Base-by-base conservation (phyloP, 1,140 invertebrate genomes). In the Linepithema humile region DNA sequence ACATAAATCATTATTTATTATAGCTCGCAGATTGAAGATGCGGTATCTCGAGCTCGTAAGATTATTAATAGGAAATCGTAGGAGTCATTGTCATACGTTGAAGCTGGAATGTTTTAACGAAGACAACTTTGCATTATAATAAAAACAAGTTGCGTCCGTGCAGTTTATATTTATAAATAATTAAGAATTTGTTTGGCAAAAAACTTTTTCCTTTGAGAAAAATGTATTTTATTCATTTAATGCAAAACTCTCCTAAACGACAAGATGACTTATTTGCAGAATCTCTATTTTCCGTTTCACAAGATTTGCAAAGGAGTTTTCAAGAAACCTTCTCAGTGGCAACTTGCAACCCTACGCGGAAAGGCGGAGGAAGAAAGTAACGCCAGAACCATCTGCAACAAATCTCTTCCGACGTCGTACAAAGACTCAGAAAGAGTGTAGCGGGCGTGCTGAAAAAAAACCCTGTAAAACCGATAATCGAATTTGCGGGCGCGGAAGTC, bases 1-100 rank as follows among this genome's bases (percentile, higher is more conserved):
- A 38, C n/a, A 50, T 87, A 84, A 80, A 84, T 87, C 53, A 72
- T 88, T 59, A 53, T 67, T 67, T 40, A 67, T 84, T 87, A 67
- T 17, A 50, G 70, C 26, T 38, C 26, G 12, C 35, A 45, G 60
- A 62, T 69, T 32, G 48, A 67, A 20, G 55, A 29, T 32, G 15
- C 40, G 7, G 17, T 32, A 15, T n/a, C 57, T 2, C 23, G 55
- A 32, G 57, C 43, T 1, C 0, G 15, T 26, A 75, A 69, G 60
- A 62, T 85, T 40, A 48, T 65, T 57, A 43, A 32, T 23, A n/a
- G n/a, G 57, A 50, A 75, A 69, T 26, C 15, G 35, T 17, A 10
- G 20, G 32, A 9, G 57, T 38, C 26, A 17, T 5, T 40, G 15
- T 40, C 17, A 40, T 5, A 65, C 20, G 23, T 5, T 40, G 12